A percentile compares a stretch with the other conserved stretches of the same genome.
Conservation (phyloP, 2,888 invertebrate species). For the Euzetes globulus region DNA sequence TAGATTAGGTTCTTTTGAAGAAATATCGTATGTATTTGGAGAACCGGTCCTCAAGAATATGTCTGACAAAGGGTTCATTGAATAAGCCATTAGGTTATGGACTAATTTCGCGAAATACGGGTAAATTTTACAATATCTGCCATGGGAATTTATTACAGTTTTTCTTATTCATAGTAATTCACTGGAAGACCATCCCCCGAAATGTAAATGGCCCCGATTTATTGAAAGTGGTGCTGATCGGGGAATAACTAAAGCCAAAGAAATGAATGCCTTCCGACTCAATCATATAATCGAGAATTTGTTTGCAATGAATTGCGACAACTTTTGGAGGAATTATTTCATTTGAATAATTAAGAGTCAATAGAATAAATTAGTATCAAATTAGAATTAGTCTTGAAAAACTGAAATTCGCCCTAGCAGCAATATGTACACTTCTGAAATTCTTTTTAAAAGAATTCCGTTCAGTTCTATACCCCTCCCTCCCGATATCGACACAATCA, state of each 20-base stretch:
- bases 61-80: neutral
- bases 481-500: too few species aligned
- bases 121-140: neutral
- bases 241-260: neutral
- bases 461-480: too few species aligned
- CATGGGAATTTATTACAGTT: neutral
- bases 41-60: neutral
- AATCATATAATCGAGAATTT: neutral
- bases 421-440: too few species aligned
- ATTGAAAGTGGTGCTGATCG: neutral
- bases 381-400: too few species aligned
- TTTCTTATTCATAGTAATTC: neutral
- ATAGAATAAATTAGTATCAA: too few species aligned
- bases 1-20: neutral
- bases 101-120: slow-evolving; percentile 34
- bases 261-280: neutral
- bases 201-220: neutral
- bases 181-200: too few species aligned
- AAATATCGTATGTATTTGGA: neutral
- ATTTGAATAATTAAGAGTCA: neutral
- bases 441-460: too few species aligned
- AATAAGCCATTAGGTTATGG: slow-evolving; percentile 20
- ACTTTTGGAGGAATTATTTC: slow-evolving; percentile 10
- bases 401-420: too few species aligned
- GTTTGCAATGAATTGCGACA: neutral